Evolutionary conservation across 1,140 invertebrate genomes (phyloP).

Genomic region (Diabrotica virgifera): DNA sequence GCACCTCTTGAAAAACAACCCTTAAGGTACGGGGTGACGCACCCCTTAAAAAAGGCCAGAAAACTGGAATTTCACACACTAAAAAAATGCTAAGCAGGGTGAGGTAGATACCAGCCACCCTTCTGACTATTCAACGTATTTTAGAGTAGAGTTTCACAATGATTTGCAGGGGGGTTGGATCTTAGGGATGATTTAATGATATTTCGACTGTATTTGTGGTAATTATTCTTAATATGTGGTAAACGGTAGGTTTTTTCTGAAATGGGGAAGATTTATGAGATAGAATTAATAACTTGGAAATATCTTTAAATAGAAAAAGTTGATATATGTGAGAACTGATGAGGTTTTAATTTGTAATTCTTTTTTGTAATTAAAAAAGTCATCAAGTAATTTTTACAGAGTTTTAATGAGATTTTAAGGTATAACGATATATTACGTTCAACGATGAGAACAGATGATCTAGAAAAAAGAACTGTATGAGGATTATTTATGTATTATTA

Average conservation of each 20-base stretch:
- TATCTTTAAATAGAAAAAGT: too few species aligned
- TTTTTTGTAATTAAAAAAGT: background rate
- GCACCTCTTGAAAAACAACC: slow-evolving; percentile 25
- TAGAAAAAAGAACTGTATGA: too few species aligned
- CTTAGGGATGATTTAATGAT: slow-evolving; percentile 26
- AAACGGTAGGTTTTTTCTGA: slow-evolving; percentile 20
- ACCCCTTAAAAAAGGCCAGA: slow-evolving; percentile 25
- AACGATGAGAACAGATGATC: too few species aligned
- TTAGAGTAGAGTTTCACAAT: background rate
- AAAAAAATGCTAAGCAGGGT: slow-evolving; percentile 24
- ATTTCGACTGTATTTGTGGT: slow-evolving; percentile 34
- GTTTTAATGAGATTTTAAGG: too few species aligned
- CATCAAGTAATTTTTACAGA: too few species aligned
- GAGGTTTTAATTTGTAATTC: too few species aligned
- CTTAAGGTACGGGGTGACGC: slow-evolving; percentile 26
- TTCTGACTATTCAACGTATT: background rate
- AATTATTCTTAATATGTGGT: slow-evolving; percentile 36
- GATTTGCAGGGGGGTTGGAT: background rate
- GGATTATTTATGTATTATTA: too few species aligned
- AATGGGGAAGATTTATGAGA: slow-evolving; percentile 16
- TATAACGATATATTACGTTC: too few species aligned
- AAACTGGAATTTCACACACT: slow-evolving; percentile 38
- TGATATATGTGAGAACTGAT: too few species aligned
- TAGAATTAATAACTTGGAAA: background rate
- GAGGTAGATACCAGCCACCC: slow-evolving; percentile 12